Base-by-base conservation (phyloP, 37 sponge, comb jelly and placozoan species). In the Ephydatia muelleri region DNA sequence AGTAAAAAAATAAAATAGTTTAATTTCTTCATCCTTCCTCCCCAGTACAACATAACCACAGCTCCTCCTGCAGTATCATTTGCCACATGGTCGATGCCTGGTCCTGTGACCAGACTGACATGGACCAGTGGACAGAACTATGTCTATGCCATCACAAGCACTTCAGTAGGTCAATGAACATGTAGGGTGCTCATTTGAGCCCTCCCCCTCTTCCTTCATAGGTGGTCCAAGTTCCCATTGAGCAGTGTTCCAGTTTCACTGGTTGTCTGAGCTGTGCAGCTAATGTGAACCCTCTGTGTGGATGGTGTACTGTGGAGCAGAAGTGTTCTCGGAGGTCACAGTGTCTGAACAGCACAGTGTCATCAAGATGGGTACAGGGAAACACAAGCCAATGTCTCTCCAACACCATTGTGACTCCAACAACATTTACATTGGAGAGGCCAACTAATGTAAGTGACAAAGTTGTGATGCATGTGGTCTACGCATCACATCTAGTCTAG, bases 261-360 rank as follows among this genome's bases (percentile, higher is more conserved):
- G 49, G 80, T 64, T 92, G 93, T 68, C 39, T 38, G 34, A 38
- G 73, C 49, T 92, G 93, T 70, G 49, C 76, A 28, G 80, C 13
- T 66, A 32, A 73, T 39, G 5, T 26, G 65, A 87, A 90, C 78
- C 94, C 94, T 29, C 80, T 96, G 74, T 96, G 96, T 88, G 96
- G 96, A 12, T 96, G 96, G 96, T 96, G 96, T 88, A 80, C 77
- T 33, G 83, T 96, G 66, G 94, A 96, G 89, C 88, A 90, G 80
- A 91, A 91, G 91, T 96, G 96, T 75, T 90, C 89, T 65, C 79
- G 91, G 49, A 80, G 67, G 76, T 79, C 87, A 43, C 75, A 85
- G 75, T 96, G 96, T 79, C 30, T 70, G 47, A 87, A 92, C 84
- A 83, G 84, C 72, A 75, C 37, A 40, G 67, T 72, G 74, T 29